Evolutionary conservation across 2,113 vertebrate species (phyloP).

Genomic region (Ciconia maguari): DNA sequence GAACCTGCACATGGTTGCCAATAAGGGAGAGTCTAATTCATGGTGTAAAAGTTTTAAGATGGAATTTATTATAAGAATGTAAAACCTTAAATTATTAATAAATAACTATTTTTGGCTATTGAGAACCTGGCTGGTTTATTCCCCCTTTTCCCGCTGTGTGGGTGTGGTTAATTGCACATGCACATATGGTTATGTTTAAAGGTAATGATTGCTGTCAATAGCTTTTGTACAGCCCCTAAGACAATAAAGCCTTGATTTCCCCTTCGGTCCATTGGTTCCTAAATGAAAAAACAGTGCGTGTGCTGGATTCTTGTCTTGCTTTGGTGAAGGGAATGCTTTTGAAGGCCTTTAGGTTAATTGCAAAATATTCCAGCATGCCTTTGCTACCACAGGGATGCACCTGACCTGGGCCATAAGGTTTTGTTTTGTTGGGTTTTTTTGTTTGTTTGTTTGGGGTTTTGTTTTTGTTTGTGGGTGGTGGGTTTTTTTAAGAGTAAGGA

Average conservation of each 20-base stretch:
- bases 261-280: neutral
- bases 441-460: too few relatives aligned
- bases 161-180: neutral
- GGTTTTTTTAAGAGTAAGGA: neutral
- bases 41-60: constrained; percentile 76
- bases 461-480: too few relatives aligned
- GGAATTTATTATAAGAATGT: constrained; percentile 92
- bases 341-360: neutral
- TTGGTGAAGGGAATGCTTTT: neutral
- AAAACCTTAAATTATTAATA: constrained; percentile 99
- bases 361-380: neutral
- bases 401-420: neutral
- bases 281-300: neutral
- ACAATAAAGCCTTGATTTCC: constrained; percentile 11
- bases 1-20: constrained; percentile 73
- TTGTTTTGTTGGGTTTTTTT: too few relatives aligned
- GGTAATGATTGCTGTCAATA: neutral
- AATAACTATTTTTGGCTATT: constrained; percentile 99
- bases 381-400: neutral
- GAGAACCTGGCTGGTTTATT: constrained; percentile 52
- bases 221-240: neutral
- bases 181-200: constrained; percentile 3
- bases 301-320: neutral
- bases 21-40: constrained; percentile 73
- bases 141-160: neutral